phyloP scores from a whole-genome alignment of 2,888 invertebrate species.

The Chymomyza amoena region DNA sequence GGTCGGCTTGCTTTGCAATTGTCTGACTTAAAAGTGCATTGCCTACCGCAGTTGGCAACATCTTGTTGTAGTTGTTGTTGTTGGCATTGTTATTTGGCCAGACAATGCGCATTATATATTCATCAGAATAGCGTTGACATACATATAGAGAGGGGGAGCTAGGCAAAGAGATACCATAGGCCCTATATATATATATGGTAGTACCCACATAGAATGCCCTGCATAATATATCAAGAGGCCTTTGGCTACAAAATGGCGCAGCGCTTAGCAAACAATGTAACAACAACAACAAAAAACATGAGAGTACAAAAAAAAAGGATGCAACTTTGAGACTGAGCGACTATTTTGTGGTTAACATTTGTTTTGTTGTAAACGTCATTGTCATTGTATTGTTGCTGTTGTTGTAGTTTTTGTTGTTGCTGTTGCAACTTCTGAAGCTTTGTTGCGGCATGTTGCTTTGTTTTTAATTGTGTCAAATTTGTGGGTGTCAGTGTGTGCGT shows the following conservation, averaged over 20 bases:
- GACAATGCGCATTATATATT: conserved; percentile 72
- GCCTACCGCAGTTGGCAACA: neutral
- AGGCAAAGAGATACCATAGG: neutral
- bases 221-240: conserved; percentile 67
- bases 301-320: conserved; percentile 48
- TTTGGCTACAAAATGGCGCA: conserved; percentile 70
- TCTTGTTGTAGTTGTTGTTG: neutral
- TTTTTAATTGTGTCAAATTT: conserved; percentile 69
- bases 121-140: conserved; percentile 62
- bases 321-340: conserved; percentile 16
- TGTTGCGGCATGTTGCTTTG: conserved; percentile 49
- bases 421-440: neutral
- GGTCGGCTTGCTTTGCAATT: conserved; percentile 56
- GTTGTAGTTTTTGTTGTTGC: neutral
- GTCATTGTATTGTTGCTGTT: conserved; percentile 8
- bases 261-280: conserved; percentile 64
- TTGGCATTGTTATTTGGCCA: conserved; percentile 16
- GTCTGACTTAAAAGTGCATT: conserved; percentile 47
- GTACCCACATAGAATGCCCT: conserved; percentile 22
- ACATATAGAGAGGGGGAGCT: conserved; percentile 29
- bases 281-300: conserved; percentile 26
- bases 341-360: conserved; percentile 66
- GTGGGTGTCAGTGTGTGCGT: conserved; percentile 5
- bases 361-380: conserved; percentile 41
- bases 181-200: neutral